Conservation (phyloP, 2,888 invertebrate species). For the Tiphia femorata region DNA sequence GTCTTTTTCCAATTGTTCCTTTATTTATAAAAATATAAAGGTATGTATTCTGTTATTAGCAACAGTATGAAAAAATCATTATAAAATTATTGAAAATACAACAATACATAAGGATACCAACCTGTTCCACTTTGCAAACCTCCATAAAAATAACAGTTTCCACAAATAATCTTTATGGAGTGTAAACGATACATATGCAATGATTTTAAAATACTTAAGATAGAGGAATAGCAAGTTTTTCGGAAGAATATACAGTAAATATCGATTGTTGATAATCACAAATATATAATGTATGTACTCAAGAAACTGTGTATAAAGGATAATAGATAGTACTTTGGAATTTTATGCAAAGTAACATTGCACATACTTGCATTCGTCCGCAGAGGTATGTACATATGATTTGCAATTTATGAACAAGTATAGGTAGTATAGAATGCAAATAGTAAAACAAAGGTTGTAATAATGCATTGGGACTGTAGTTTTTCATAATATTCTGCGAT, state of each 20-base stretch:
- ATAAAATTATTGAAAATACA: constrained; percentile 3
- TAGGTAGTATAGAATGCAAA: not conserved
- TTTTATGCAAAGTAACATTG: too few relatives aligned
- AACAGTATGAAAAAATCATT: constrained; percentile 3
- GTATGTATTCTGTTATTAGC: constrained; percentile 3
- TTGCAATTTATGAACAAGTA: too few relatives aligned
- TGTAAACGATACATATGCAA: not conserved
- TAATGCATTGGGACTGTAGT: constrained; percentile 16
- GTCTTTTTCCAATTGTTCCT: not conserved
- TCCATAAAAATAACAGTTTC: not conserved
- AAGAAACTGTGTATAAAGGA: too few relatives aligned
- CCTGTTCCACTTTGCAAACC: not conserved
- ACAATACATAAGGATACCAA: not conserved
- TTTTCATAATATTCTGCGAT: constrained; percentile 77
- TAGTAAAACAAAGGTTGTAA: not conserved
- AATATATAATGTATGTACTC: too few relatives aligned
- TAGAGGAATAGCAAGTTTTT: not conserved
- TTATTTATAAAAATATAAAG: constrained; percentile 9
- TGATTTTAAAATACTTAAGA: not conserved
- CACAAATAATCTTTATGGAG: not conserved
- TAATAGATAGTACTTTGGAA: too few relatives aligned
- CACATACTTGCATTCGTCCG: too few relatives aligned
- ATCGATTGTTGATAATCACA: too few relatives aligned
- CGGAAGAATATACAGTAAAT: too few relatives aligned
- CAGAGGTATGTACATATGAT: too few relatives aligned